Base-by-base conservation (phyloP, 2,797 vertebrate species). In the Propithecus deckenii region DNA sequence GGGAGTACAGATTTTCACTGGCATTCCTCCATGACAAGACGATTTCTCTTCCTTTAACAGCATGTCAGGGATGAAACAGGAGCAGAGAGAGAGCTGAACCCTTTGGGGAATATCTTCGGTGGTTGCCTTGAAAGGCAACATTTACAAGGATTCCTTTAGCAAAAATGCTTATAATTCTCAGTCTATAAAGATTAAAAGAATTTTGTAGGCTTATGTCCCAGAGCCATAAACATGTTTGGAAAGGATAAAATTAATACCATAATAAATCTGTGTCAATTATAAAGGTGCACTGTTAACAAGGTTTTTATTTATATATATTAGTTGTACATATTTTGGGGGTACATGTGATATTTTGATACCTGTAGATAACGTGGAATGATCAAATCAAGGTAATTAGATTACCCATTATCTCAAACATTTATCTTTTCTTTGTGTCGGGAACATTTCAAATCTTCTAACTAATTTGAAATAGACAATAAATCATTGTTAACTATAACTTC, bases 11-110 rank as follows among this genome's bases (percentile, higher is more conserved):
- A 74, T 88, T 90, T 65, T 92, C 75, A 4, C 1, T n/a, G 74
- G 61, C 61, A 43, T 38, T 88, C 41, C 65, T 92, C 84, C 41
- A 12, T 41, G 57, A 76, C 61, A 92, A 92, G 81, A 72, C 13
- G 28, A 75, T 90, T 92, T 92, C 81, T 95, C 63, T 94, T 71
- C 61, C 69, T 93, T 79, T 89, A 84, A 48, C 78, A 86, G 86
- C 65, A 67, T 46, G 72, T 88, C 87, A 81, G 46, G 76, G 65
- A 92, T 48, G 46, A 96, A 86, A 78, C 9, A 75, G 75, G 55
- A 55, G 38, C 81, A 92, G 5, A 32, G 35, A 89, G 35, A 59
- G 41, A 91, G 17, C 4, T 0, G 30, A 67, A 25, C 15, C 75
- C 76, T 86, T 61, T 65, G 52, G 89, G 80, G 59, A 94, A 83